These are phyloP conservation scores for Drosophila rufa DNA, from an alignment of 1,140 invertebrate species.

Conservation along the genomic window DNA sequence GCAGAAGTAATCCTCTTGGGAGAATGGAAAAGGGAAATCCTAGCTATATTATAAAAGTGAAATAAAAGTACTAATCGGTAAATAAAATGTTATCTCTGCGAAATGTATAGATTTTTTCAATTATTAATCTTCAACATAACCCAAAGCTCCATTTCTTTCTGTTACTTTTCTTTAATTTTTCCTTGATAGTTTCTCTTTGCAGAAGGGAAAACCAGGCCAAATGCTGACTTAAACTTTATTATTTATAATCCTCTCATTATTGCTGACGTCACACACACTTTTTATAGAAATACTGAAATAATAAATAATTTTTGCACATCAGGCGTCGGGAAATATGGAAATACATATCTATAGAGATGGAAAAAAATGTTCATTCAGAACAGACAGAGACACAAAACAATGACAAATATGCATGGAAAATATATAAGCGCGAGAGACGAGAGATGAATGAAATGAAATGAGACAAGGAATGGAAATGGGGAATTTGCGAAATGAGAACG, in stretches of 20 bases:
- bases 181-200: too few relatives aligned
- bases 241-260: not conserved
- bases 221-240: not conserved
- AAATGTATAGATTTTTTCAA: too few relatives aligned
- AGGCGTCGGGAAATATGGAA: slow-evolving; percentile 11
- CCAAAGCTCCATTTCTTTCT: too few relatives aligned
- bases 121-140: too few relatives aligned
- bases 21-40: too few relatives aligned
- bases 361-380: slow-evolving; percentile 43
- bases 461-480: slow-evolving; percentile 10
- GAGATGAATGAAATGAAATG: slow-evolving; percentile 49
- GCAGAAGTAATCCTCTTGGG: too few relatives aligned
- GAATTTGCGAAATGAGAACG: slow-evolving; percentile 31
- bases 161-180: too few relatives aligned
- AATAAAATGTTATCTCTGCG: too few relatives aligned
- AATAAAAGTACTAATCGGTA: too few relatives aligned
- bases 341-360: not conserved
- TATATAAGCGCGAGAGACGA: slow-evolving; percentile 18
- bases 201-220: too few relatives aligned
- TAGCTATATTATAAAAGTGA: too few relatives aligned
- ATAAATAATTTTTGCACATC: slow-evolving; percentile 45
- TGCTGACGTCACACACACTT: slow-evolving; percentile 40
- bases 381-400: slow-evolving; percentile 46
- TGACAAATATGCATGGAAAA: slow-evolving; percentile 49
- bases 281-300: slow-evolving; percentile 39